Base-by-base conservation (phyloP, 2,888 invertebrate genomes). In the Xylota sylvarum region DNA sequence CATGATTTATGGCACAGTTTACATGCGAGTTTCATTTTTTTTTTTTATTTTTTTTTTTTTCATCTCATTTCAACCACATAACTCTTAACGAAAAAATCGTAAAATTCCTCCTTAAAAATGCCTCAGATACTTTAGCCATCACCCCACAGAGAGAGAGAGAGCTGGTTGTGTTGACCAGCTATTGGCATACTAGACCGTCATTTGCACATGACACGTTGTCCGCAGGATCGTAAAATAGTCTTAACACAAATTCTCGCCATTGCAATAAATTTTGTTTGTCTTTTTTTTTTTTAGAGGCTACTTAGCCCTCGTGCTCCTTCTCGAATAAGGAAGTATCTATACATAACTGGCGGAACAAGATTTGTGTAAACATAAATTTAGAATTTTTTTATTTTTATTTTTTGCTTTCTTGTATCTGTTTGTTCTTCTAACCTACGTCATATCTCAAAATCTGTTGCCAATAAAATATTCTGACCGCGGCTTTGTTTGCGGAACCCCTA, bases 391-490 rank as follows among this genome's bases (percentile, higher is more conserved):
- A 12, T 37, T 55, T 46, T 74, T 67, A 65, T 46, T 32, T 37
- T n/a, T 50, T 37, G 27, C n/a, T 23, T 23, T 67, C 60, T 62
- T 55, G 70, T 82, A 50, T 64, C 43, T 70, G 76, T 55, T 60
- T 78, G 83, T 83, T 73, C 60, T 62, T 78, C 73, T 83, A 78
- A 78, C 83, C 83, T 83, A 73, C 78, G 74, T 79, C 80, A 80
- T 80, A 85, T 80, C 80, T 80, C 58, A 80, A 76, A 80, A 80
- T 85, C 85, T 80, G 43, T 85, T 85, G 80, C 80, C 80, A 76
- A 80, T 74, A 80, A 76, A 80, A 85, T 85, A 72, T 80, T 80
- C 80, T 55, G 58, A 72, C 27, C n/a, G 40, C 67, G 32, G 40
- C 23, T 35, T 50, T 80, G 58, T 74, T 62, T 55, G 65, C 65